Conservation (phyloP, 2,888 invertebrate species). For the Blastobasis adustella region DNA sequence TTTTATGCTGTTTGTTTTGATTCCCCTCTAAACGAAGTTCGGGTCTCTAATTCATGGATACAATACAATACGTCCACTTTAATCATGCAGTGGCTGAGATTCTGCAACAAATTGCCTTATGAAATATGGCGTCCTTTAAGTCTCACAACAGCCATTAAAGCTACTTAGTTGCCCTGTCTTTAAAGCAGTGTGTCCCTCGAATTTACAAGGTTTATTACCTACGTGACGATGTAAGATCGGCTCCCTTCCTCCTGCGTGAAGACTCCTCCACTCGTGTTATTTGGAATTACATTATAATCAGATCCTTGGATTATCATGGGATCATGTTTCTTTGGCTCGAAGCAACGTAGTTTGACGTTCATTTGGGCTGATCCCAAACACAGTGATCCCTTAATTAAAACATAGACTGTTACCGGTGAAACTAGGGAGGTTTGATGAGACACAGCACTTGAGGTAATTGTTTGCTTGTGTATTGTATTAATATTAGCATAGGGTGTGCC, state of each 20-base stretch:
- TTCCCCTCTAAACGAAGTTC: too few species aligned
- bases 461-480: too few species aligned
- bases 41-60: too few species aligned
- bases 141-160: too few species aligned
- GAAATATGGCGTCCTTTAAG: too few species aligned
- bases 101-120: too few species aligned
- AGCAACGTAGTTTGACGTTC: slow-evolving; percentile 6
- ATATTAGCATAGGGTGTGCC: too few species aligned
- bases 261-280: slow-evolving; percentile 29
- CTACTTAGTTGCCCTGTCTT: background rate
- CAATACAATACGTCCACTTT: too few species aligned
- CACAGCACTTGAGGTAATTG: too few species aligned
- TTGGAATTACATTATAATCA: slow-evolving; percentile 46
- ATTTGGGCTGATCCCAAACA: slow-evolving; percentile 5
- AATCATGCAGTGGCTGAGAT: too few species aligned
- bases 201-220: slow-evolving; percentile 14
- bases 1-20: too few species aligned
- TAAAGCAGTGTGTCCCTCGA: slow-evolving; percentile 21
- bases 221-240: slow-evolving; percentile 10
- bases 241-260: slow-evolving; percentile 4
- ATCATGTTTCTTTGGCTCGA: slow-evolving; percentile 10
- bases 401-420: background rate
- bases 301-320: slow-evolving; percentile 18
- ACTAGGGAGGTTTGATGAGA: too few species aligned
- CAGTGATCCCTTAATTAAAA: slow-evolving; percentile 5